phyloP scores from a whole-genome alignment of 2,888 invertebrate species.

The Mycogona germanica region DNA sequence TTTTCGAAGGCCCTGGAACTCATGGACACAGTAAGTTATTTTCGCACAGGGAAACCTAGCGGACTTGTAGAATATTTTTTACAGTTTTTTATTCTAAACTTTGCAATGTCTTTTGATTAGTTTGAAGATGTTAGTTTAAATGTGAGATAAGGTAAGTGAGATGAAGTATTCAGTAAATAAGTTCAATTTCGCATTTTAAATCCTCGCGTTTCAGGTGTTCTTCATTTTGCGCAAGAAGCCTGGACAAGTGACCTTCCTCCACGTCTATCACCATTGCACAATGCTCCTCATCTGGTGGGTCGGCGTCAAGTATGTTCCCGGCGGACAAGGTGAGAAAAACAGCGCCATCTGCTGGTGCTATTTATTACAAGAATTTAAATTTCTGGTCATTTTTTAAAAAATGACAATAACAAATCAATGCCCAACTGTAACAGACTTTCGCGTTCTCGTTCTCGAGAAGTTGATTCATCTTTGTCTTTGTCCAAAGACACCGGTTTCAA shows the following conservation, averaged over 20 bases:
- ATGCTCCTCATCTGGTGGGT: constrained; percentile 41
- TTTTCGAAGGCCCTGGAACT: constrained; percentile 47
- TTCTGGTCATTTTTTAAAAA: too few relatives aligned
- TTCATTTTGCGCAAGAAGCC: constrained; percentile 74
- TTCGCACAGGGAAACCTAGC: not conserved
- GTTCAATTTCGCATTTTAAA: not conserved
- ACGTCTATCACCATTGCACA: constrained; percentile 67
- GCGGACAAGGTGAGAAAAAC: constrained; percentile 33
- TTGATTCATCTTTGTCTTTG: too few relatives aligned
- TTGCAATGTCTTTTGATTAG: not conserved
- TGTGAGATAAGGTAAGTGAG: too few relatives aligned
- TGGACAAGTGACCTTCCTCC: constrained; percentile 68
- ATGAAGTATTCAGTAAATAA: not conserved
- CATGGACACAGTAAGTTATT: constrained; percentile 42
- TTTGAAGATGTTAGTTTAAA: too few relatives aligned
- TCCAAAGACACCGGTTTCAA: too few relatives aligned
- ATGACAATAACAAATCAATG: too few relatives aligned
- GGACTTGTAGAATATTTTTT: not conserved
- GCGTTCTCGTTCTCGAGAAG: too few relatives aligned
- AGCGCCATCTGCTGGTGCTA: too few relatives aligned
- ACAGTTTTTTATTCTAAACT: not conserved
- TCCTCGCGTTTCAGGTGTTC: constrained; percentile 43
- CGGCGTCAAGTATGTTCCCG: constrained; percentile 38
- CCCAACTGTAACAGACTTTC: too few relatives aligned
- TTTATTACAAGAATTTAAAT: too few relatives aligned